phyloP scores from a whole-genome alignment of 2,888 invertebrate species.

The Apodemia zela region DNA sequence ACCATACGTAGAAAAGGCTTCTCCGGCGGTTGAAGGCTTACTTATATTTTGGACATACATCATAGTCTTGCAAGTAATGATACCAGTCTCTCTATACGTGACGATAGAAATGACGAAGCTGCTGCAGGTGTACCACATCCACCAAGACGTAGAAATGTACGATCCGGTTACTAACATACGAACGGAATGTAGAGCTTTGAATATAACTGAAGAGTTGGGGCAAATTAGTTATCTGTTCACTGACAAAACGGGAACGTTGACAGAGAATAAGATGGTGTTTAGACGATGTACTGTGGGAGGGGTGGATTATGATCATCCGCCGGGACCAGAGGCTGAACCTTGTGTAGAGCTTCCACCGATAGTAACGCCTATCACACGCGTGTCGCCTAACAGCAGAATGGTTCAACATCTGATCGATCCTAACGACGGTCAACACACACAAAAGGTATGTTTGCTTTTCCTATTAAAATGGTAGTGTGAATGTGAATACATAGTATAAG shows the following conservation, averaged over 20 bases:
- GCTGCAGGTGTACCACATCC: constrained; percentile 96
- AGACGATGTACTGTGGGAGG: constrained; percentile 93
- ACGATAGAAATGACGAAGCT: constrained; percentile 98
- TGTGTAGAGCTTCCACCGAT: constrained; percentile 68
- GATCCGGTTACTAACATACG: constrained; percentile 90
- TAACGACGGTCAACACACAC: constrained; percentile 81
- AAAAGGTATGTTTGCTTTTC: constrained; percentile 54
- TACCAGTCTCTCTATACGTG: constrained; percentile 97
- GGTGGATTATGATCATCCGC: constrained; percentile 92
- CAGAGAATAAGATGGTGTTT: constrained; percentile 99
- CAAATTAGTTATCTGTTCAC: constrained; percentile 95
- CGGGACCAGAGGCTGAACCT: constrained; percentile 85
- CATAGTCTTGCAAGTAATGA: constrained; percentile 97
- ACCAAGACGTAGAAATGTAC: constrained; percentile 92
- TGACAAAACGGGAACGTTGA: constrained; percentile 98
- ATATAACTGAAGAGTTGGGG: constrained; percentile 98
- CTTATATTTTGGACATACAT: constrained; percentile 97
- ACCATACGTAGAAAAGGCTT: constrained; percentile 72
- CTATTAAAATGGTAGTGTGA: constrained; percentile 11
- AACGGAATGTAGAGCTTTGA: constrained; percentile 92
- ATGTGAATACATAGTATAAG: neutral
- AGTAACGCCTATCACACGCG: constrained; percentile 69
- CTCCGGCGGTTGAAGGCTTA: constrained; percentile 86
- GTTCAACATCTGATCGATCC: constrained; percentile 61
- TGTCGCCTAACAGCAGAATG: constrained; percentile 65